Evolutionary conservation across 2,888 invertebrate species (phyloP).

Genomic region (Drosophila demipolita): DNA sequence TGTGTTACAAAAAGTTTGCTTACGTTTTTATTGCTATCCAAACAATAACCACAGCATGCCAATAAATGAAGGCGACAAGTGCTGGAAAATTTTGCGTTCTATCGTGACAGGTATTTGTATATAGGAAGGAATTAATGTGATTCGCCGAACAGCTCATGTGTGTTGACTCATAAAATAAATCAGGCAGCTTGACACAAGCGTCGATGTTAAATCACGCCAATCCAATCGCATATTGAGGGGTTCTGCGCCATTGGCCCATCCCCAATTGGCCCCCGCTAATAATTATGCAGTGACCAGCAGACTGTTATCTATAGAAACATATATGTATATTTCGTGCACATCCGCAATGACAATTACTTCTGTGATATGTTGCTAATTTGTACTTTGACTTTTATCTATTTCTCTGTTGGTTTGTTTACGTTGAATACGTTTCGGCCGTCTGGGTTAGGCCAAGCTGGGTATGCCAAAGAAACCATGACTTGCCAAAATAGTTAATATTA

Average conservation of each 20-base stretch:
- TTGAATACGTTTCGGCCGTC: background rate
- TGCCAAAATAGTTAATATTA: slow-evolving; percentile 42
- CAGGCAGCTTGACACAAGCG: slow-evolving; percentile 70
- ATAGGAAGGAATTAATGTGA: slow-evolving; percentile 43
- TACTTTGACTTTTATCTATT: slow-evolving; percentile 55
- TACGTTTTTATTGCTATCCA: too few species aligned
- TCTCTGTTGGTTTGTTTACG: slow-evolving; percentile 32
- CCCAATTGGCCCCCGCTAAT: slow-evolving; percentile 26
- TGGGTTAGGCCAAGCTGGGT: slow-evolving; percentile 17
- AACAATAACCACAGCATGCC: too few species aligned
- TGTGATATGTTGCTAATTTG: slow-evolving; percentile 59
- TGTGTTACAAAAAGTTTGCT: too few species aligned
- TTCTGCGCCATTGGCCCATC: slow-evolving; percentile 28
- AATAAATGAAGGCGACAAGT: slow-evolving; percentile 28
- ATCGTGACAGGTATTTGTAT: slow-evolving; percentile 69
- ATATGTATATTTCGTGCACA: slow-evolving; percentile 18
- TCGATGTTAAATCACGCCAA: slow-evolving; percentile 76
- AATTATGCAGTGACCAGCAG: slow-evolving; percentile 46
- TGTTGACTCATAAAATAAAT: slow-evolving; percentile 79
- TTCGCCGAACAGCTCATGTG: slow-evolving; percentile 46
- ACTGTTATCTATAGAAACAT: slow-evolving; percentile 1
- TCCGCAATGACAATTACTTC: slow-evolving; percentile 65
- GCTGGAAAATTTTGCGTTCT: slow-evolving; percentile 66
- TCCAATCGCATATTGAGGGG: slow-evolving; percentile 48
- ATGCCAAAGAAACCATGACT: slow-evolving; percentile 49